Evolutionary conservation across 2,888 invertebrate species (phyloP).

Genomic region (Phaedon cochleariae): DNA sequence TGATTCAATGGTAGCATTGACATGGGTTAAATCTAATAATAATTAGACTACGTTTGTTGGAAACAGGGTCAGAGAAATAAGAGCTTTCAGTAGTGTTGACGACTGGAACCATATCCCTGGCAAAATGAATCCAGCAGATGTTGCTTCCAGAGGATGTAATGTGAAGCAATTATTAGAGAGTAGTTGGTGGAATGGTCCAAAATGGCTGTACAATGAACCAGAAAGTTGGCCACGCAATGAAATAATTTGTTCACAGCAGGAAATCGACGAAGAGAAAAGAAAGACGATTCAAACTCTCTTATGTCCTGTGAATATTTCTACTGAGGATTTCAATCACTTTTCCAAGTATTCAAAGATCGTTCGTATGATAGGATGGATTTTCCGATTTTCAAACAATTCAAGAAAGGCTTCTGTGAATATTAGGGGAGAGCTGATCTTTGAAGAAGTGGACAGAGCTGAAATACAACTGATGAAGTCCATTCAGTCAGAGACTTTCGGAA

Average conservation of each 20-base stretch:
- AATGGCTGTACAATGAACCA: constrained; percentile 1
- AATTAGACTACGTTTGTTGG: constrained; percentile 9
- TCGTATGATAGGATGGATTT: neutral
- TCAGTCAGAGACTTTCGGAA: neutral
- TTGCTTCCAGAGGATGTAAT: constrained; percentile 6
- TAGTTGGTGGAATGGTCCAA: neutral
- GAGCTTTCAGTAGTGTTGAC: neutral
- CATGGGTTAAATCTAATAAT: constrained; percentile 5
- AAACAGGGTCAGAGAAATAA: constrained; percentile 9
- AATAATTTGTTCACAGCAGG: neutral
- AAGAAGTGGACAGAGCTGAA: neutral
- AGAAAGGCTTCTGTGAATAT: neutral
- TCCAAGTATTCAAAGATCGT: too few relatives aligned
- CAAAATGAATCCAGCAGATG: too few relatives aligned
- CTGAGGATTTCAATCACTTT: too few relatives aligned
- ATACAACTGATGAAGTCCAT: neutral
- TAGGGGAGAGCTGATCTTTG: neutral
- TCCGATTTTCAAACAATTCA: neutral
- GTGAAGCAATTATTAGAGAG: neutral
- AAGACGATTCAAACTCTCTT: too few relatives aligned
- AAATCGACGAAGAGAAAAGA: neutral
- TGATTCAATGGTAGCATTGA: too few relatives aligned
- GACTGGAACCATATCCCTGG: constrained; percentile 5
- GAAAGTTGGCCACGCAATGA: neutral
- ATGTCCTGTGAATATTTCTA: too few relatives aligned